These are phyloP conservation scores for Ypsolopha sequella DNA, from an alignment of 2,888 invertebrate genomes.

Conservation along the genomic window DNA sequence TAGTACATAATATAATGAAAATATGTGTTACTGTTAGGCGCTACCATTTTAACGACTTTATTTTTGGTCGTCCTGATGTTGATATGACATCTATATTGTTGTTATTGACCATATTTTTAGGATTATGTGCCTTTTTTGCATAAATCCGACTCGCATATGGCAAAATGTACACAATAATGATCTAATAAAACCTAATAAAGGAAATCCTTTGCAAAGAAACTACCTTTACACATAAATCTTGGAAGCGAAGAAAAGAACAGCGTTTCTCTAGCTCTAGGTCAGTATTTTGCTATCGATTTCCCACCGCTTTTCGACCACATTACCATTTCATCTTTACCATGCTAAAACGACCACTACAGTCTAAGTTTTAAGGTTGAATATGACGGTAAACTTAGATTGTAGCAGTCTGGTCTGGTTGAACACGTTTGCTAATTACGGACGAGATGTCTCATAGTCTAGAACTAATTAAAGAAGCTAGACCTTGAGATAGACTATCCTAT, in stretches of 20 bases:
- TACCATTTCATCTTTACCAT: neutral
- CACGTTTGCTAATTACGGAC: conserved; percentile 1
- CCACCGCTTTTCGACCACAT: neutral
- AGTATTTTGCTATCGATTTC: conserved; percentile 1
- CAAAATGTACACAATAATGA: no score
- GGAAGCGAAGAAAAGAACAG: neutral
- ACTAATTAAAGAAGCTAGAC: conserved; percentile 1
- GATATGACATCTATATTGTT: no score
- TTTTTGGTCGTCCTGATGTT: no score
- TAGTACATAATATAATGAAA: no score
- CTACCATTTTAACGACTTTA: no score
- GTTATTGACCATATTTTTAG: no score
- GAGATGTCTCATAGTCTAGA: neutral
- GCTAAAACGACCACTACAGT: neutral
- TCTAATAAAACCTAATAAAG: neutral
- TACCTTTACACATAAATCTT: neutral
- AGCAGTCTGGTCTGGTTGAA: neutral
- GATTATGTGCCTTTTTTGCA: no score
- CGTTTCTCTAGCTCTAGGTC: neutral
- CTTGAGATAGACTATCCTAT: conserved; percentile 1
- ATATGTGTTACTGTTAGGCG: no score
- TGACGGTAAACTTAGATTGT: neutral
- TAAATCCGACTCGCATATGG: no score
- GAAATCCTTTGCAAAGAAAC: neutral
- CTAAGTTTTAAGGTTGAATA: neutral